phyloP scores from a whole-genome alignment of 2,888 invertebrate species.

The Limenitis camilla region DNA sequence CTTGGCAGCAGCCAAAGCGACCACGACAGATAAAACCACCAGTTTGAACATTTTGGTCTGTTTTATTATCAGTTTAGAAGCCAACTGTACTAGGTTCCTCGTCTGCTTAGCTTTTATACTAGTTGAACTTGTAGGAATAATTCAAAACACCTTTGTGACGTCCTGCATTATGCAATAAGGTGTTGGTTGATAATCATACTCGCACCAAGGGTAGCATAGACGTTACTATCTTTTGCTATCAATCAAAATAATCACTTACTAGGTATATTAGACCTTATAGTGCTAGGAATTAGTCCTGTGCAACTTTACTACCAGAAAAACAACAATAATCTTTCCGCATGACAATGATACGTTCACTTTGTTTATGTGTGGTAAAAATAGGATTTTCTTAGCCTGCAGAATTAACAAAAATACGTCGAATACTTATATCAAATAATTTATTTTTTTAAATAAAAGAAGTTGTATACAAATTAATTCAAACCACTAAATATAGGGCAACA shows the following conservation, averaged over 20 bases:
- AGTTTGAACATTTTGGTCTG: slow-evolving; percentile 74
- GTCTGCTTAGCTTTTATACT: slow-evolving; percentile 59
- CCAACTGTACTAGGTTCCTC: slow-evolving; percentile 53
- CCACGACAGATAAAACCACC: slow-evolving; percentile 78
- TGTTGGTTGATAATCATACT: slow-evolving; percentile 27
- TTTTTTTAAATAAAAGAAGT: no score
- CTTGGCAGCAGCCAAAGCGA: slow-evolving; percentile 73
- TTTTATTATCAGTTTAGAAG: slow-evolving; percentile 55
- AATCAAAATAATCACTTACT: neutral
- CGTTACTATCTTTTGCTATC: neutral
- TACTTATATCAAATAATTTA: no score
- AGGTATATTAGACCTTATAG: slow-evolving; percentile 39
- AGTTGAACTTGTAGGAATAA: slow-evolving; percentile 51
- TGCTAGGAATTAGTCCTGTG: slow-evolving; percentile 52
- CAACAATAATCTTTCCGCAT: slow-evolving; percentile 40
- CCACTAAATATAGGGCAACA: no score
- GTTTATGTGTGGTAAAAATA: slow-evolving; percentile 20
- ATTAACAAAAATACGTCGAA: no score
- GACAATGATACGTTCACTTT: slow-evolving; percentile 55
- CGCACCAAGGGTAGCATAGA: slow-evolving; percentile 22
- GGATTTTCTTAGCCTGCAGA: slow-evolving; percentile 16
- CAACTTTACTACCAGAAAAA: slow-evolving; percentile 15
- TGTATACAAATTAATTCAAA: no score
- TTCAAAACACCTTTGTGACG: slow-evolving; percentile 54
- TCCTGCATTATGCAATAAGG: slow-evolving; percentile 28